Conservation (phyloP, 2,797 vertebrate species). For the Vipera latastei region DNA sequence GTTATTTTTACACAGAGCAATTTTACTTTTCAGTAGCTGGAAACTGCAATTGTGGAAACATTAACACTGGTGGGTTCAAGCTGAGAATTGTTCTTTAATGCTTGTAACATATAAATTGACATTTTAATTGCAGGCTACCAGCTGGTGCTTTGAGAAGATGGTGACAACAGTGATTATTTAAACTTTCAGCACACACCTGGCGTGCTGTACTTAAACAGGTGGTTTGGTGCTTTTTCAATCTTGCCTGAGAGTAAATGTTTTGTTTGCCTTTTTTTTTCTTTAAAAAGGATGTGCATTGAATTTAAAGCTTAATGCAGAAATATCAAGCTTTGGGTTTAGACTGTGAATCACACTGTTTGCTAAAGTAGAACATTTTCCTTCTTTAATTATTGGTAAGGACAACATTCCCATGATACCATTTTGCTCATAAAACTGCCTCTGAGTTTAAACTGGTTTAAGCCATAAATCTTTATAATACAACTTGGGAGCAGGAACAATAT, state of each 20-base stretch:
- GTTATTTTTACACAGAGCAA: conserved; percentile 35
- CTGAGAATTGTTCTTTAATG: conserved; percentile 25
- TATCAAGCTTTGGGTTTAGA: not conserved
- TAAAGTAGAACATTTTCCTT: not conserved
- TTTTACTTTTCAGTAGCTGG: conserved; percentile 17
- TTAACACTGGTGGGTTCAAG: conserved; percentile 26
- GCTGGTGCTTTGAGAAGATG: not conserved
- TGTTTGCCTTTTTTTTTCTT: not conserved
- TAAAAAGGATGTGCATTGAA: not conserved
- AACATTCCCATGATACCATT: not conserved
- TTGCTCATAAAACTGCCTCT: not conserved
- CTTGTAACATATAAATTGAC: conserved; percentile 24
- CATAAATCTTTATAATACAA: not conserved
- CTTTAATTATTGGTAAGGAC: not conserved
- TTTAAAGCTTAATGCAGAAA: not conserved
- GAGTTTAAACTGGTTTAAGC: not conserved
- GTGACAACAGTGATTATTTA: conserved; percentile 34
- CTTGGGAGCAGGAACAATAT: not conserved
- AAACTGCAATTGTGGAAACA: conserved; percentile 28
- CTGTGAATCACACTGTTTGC: not conserved
- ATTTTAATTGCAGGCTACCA: conserved; percentile 30
- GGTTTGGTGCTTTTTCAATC: not conserved
- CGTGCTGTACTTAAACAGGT: conserved; percentile 18
- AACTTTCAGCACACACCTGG: conserved; percentile 17
- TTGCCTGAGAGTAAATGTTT: conserved; percentile 1